Base-by-base conservation (phyloP, 2,113 vertebrate species). In the Malaclemys terrapin region DNA sequence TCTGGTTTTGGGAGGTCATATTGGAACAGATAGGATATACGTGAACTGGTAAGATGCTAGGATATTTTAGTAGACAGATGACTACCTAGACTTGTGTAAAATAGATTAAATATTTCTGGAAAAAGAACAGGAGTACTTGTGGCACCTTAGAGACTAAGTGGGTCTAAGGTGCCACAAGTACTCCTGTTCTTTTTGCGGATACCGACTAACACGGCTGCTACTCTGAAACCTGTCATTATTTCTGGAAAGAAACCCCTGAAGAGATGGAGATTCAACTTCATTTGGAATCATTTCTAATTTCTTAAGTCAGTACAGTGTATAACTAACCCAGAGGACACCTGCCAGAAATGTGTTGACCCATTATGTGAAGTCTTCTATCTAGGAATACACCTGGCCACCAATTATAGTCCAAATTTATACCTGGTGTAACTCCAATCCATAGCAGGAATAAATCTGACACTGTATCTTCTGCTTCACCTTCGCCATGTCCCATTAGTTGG, bases 331-430 rank as follows among this genome's bases (percentile, higher is more conserved):
- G 86, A 69, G n/a, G n/a, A 47, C 12, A 82, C 1, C 6, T 69
- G 38, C 11, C 42, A 76, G 24, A 10, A 76, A 9, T 82, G 8
- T 35, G 84, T 90, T 79, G 24, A 47, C 27, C 42, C n/a, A 75
- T 50, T 1, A 9, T 1, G 1, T 10, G 1, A 45, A 5, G 47
- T 85, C 7, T 84, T 4, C 3, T 47, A 0, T 11, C 3, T 65
- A 7, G 57, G 16, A 91, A 87, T 56, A 8, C 80, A 5, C 79
- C 13, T 4, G 2, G 49, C 1, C 14, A 42, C 53, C 49, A 62
- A 6, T 65, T 35, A 78, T 49, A 31, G 76, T 49, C 10, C 1
- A 75, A 78, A 83, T 87, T 16, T 12, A 87, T 49, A 14, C 3
- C 38, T n/a, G 5, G 53, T 75, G 1, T 80, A 87, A 59, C 47